Evolutionary conservation across 1,140 invertebrate species (phyloP).

Genomic region (Aplysia californica): DNA sequence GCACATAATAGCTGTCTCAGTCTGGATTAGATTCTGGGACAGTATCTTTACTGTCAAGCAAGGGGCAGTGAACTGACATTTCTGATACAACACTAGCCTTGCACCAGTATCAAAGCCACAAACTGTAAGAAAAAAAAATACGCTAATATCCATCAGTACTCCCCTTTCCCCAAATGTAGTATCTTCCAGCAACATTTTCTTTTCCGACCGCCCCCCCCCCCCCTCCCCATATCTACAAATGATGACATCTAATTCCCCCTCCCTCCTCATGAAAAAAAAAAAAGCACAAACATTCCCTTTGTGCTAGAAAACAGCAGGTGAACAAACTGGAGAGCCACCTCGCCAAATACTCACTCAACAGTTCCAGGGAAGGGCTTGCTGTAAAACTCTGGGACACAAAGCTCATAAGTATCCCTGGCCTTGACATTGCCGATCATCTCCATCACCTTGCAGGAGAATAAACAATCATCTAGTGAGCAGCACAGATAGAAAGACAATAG

Average conservation of each 20-base stretch:
- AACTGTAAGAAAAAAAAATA: too few species aligned
- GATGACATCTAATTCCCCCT: background rate
- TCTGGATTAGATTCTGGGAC: too few species aligned
- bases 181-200: background rate
- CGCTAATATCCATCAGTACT: too few species aligned
- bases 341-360: conserved; percentile 80
- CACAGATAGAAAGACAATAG: too few species aligned
- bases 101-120: too few species aligned
- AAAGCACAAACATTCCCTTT: background rate
- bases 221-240: background rate
- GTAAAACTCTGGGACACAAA: conserved; percentile 85
- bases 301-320: too few species aligned
- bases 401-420: conserved; percentile 84
- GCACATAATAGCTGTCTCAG: too few species aligned
- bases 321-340: background rate
- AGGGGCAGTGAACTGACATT: too few species aligned
- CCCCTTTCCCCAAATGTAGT: background rate
- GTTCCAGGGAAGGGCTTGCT: conserved; percentile 80
- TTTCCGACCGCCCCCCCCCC: background rate
- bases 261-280: background rate
- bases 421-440: conserved; percentile 83
- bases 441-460: conserved; percentile 72
- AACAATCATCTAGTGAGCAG: too few species aligned
- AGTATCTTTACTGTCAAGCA: too few species aligned
- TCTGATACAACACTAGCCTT: too few species aligned